Conservation (phyloP, 2,113 vertebrate genomes). For the Tachycineta bicolor region DNA sequence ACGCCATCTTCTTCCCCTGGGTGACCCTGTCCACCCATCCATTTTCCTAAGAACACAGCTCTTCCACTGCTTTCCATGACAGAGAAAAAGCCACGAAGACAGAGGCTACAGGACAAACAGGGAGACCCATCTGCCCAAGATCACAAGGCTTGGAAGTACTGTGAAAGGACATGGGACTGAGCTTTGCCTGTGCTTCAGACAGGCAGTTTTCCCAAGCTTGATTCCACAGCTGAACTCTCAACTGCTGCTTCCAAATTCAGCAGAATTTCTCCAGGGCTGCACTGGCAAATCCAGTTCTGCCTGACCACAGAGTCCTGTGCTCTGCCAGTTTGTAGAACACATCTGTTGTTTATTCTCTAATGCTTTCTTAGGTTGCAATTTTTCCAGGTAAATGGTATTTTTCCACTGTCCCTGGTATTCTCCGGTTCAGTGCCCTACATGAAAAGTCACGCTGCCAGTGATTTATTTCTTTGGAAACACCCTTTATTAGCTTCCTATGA, state of each 20-base stretch:
- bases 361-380: background rate
- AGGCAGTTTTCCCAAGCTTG: background rate
- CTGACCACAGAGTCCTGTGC: background rate
- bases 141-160: rapidly evolving
- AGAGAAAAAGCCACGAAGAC: background rate
- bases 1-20: background rate
- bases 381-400: background rate
- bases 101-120: background rate
- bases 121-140: background rate
- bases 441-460: background rate
- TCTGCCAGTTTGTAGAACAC: background rate
- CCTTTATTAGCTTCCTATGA: background rate
- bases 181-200: background rate
- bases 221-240: background rate
- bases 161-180: background rate
- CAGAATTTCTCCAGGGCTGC: background rate
- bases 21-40: background rate
- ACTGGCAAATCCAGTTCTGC: background rate
- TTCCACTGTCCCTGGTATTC: background rate
- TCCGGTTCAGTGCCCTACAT: background rate
- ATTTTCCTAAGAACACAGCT: background rate
- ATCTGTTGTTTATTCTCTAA: background rate
- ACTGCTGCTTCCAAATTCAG: background rate
- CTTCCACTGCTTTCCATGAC: background rate
- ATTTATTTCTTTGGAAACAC: background rate